Percentiles rank a stretch among this genome's conserved stretches.
These are phyloP conservation scores for Ctena decussata DNA, from an alignment of 2,888 invertebrate species.

Conservation along the genomic window DNA sequence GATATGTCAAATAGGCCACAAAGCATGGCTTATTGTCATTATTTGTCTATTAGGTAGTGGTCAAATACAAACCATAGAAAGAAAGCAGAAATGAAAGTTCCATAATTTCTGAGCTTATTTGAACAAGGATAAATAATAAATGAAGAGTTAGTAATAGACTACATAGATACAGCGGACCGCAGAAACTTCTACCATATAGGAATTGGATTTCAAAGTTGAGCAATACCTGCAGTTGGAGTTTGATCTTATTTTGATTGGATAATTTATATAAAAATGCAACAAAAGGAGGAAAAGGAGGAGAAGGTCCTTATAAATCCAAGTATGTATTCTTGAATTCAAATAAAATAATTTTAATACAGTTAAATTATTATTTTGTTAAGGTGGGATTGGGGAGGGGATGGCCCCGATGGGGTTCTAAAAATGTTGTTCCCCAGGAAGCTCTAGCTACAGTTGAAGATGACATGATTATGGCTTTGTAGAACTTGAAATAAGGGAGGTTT, in stretches of 20 bases:
- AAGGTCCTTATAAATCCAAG: background rate
- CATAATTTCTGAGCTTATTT: background rate
- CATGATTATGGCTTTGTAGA: too few species aligned
- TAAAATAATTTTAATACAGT: too few species aligned
- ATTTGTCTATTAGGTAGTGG: background rate
- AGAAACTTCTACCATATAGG: background rate
- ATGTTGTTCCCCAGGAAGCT: too few species aligned
- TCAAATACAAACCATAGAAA: background rate
- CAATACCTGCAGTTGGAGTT: background rate
- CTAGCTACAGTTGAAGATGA: too few species aligned
- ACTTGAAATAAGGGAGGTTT: too few species aligned
- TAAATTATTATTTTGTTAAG: too few species aligned
- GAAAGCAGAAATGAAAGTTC: background rate
- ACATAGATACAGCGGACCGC: background rate
- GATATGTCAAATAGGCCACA: background rate
- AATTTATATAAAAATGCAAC: background rate
- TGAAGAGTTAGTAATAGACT: background rate
- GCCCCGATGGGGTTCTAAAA: too few species aligned
- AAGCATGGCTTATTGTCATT: background rate
- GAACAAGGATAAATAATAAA: background rate
- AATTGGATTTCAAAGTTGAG: background rate
- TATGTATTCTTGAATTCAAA: background rate
- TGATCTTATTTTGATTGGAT: background rate
- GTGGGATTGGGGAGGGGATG: too few species aligned
- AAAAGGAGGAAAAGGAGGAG: background rate